These are phyloP conservation scores for Branchinecta lynchi DNA, from an alignment of 1,140 invertebrate species.

Conservation along the genomic window DNA sequence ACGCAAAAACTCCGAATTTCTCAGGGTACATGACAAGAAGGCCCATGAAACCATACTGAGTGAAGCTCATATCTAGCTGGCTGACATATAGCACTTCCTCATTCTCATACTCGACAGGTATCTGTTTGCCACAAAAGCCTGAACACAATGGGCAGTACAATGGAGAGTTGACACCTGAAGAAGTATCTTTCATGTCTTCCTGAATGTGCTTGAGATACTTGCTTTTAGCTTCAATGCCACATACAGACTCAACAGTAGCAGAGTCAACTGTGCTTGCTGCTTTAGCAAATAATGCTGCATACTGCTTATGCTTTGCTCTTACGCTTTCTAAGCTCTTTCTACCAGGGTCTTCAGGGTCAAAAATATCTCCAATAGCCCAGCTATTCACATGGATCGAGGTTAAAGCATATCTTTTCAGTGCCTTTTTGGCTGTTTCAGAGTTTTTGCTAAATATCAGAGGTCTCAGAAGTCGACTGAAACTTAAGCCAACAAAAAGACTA, in stretches of 20 bases:
- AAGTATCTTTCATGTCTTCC: background rate
- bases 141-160: background rate
- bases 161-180: background rate
- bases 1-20: constrained; percentile 41
- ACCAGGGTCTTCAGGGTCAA: constrained; percentile 30
- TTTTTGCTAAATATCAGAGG: constrained; percentile 46
- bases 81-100: constrained; percentile 31
- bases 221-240: background rate
- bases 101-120: constrained; percentile 16
- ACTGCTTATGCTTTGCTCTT: constrained; percentile 31
- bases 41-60: constrained; percentile 74
- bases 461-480: constrained; percentile 43
- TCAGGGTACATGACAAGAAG: constrained; percentile 47
- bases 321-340: constrained; percentile 34
- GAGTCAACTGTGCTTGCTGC: background rate
- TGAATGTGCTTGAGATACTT: background rate
- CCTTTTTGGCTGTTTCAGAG: constrained; percentile 41
- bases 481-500: constrained; percentile 41
- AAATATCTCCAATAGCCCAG: constrained; percentile 54
- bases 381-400: constrained; percentile 49
- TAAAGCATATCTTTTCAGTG: constrained; percentile 57
- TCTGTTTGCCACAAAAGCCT: background rate
- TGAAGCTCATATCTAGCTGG: constrained; percentile 66
- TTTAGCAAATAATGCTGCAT: constrained; percentile 25
- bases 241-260: background rate